Percentiles rank a stretch among this genome's conserved stretches.
Conservation (phyloP, 1,140 invertebrate genomes). For the Lucilia cuprina region DNA sequence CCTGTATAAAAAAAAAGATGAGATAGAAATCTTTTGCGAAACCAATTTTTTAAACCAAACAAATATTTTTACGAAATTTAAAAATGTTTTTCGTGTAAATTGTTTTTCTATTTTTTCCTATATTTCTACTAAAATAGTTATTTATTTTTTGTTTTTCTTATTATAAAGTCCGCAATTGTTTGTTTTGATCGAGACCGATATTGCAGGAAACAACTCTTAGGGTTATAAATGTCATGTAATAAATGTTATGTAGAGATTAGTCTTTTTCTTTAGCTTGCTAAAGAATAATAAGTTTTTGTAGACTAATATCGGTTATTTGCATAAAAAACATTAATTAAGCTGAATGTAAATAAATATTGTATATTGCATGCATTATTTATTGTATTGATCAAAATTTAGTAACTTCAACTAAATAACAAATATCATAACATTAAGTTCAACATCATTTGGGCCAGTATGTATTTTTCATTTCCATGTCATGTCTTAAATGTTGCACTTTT, state of each 20-base stretch:
- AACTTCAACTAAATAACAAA: no score
- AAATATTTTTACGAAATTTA: neutral
- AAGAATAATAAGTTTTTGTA: no score
- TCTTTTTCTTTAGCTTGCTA: no score
- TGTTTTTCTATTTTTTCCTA: neutral
- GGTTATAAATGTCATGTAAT: neutral
- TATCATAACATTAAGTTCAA: no score
- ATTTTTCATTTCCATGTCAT: no score
- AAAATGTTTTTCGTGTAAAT: constrained; percentile 2
- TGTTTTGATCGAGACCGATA: neutral
- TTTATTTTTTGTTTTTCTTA: neutral
- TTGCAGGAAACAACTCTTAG: neutral
- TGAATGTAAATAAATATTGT: no score
- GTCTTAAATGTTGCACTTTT: no score
- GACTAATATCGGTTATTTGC: no score
- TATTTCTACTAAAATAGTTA: neutral
- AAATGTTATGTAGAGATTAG: neutral
- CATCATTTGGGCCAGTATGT: no score
- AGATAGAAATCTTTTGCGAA: constrained; percentile 7
- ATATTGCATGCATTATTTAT: no score
- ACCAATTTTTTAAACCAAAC: constrained; percentile 4
- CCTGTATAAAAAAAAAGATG: neutral
- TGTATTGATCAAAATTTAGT: no score
- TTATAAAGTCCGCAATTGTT: neutral
- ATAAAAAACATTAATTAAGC: no score